These are phyloP conservation scores for Sycophila sp. DNA, from an alignment of 1,140 invertebrate species.

Conservation along the genomic window DNA sequence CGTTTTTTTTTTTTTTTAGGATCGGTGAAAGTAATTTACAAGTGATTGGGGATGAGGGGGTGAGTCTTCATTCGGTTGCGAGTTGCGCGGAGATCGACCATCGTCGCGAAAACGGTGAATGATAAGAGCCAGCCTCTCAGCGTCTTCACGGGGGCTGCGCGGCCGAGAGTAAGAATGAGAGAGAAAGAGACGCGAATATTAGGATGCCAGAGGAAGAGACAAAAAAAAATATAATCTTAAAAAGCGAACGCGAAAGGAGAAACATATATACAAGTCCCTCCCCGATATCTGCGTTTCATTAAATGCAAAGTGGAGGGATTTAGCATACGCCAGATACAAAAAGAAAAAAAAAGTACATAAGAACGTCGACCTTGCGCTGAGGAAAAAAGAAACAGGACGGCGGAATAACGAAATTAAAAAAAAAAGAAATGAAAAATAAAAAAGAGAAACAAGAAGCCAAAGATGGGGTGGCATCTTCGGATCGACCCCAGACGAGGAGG, in stretches of 20 bases:
- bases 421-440: slow-evolving; percentile 9
- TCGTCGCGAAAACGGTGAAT: slow-evolving; percentile 29
- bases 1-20: too few relatives aligned
- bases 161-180: slow-evolving; percentile 30
- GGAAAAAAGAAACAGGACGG: background rate
- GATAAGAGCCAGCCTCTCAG: slow-evolving; percentile 27
- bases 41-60: too few relatives aligned
- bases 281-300: slow-evolving; percentile 37
- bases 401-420: background rate
- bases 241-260: background rate
- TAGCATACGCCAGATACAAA: slow-evolving; percentile 6
- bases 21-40: too few relatives aligned
- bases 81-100: slow-evolving; percentile 29
- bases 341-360: background rate
- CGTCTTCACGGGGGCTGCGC: slow-evolving; percentile 7
- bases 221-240: slow-evolving; percentile 2
- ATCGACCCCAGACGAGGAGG: background rate
- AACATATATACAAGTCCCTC: slow-evolving; percentile 22
- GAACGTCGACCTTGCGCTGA: too few relatives aligned
- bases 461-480: too few relatives aligned
- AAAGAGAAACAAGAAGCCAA: background rate
- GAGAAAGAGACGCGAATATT: too few relatives aligned
- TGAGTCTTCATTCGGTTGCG: too few relatives aligned
- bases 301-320: slow-evolving; percentile 36
- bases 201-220: background rate